Conservation (phyloP, 2,113 vertebrate species). For the Pseudorasbora parva region DNA sequence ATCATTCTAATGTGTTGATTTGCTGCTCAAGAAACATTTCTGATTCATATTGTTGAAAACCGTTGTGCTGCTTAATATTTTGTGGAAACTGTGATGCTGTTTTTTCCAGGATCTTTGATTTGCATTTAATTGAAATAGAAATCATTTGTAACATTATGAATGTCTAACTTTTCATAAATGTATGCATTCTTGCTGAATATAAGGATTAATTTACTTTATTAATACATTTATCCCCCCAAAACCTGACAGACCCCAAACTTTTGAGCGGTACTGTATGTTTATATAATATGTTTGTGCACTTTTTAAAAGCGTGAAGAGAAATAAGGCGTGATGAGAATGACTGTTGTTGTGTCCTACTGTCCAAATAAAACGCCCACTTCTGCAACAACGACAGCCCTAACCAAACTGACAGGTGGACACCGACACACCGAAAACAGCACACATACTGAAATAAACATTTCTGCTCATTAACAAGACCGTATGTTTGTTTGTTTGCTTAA, state of each 20-base stretch:
- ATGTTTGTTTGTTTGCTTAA: not conserved
- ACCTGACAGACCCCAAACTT: not conserved
- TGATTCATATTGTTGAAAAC: too few relatives aligned
- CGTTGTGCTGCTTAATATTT: too few relatives aligned
- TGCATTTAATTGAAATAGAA: not conserved
- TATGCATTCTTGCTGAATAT: not conserved
- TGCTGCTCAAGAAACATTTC: too few relatives aligned
- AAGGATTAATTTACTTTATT: not conserved
- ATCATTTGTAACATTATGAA: not conserved
- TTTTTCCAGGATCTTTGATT: too few relatives aligned
- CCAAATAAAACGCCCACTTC: conserved; percentile 43
- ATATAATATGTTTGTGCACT: not conserved
- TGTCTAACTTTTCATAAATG: not conserved
- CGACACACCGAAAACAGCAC: conserved; percentile 20
- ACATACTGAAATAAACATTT: conserved; percentile 8
- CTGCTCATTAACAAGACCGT: not conserved
- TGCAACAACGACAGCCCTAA: conserved; percentile 45
- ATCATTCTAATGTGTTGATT: too few relatives aligned
- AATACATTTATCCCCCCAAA: too few relatives aligned
- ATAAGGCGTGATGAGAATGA: not conserved
- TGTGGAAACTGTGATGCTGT: too few relatives aligned
- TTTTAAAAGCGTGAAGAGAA: not conserved
- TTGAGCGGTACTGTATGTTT: not conserved
- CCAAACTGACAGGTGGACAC: conserved; percentile 45
- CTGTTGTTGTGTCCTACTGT: conserved; percentile 36